Percentiles rank a stretch among this genome's conserved stretches.
Evolutionary conservation across 1,140 invertebrate species (phyloP).

Genomic region (Drosophila mauritiana): DNA sequence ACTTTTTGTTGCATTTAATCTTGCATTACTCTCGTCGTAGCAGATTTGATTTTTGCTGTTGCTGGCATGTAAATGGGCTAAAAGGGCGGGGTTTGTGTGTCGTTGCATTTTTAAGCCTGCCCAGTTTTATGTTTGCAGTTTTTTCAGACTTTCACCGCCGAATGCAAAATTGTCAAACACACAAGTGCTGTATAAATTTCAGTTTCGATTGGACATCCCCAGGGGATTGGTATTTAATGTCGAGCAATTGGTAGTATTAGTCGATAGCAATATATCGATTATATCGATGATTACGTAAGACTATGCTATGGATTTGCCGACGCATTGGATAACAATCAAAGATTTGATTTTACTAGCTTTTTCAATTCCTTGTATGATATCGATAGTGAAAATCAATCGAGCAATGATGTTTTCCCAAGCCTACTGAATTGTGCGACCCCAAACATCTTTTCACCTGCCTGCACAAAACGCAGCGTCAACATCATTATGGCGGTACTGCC

Average conservation of each 20-base stretch:
- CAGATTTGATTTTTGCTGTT: slow-evolving; percentile 65
- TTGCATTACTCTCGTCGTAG: slow-evolving; percentile 71
- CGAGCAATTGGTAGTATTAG: background rate
- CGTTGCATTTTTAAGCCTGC: slow-evolving; percentile 60
- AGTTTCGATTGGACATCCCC: slow-evolving; percentile 17
- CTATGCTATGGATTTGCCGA: too few species aligned
- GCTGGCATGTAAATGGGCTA: slow-evolving; percentile 51
- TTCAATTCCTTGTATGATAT: too few species aligned
- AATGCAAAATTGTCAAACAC: slow-evolving; percentile 40
- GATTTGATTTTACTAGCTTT: too few species aligned
- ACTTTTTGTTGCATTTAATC: slow-evolving; percentile 62
- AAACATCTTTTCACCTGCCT: slow-evolving; percentile 64
- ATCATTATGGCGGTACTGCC: slow-evolving; percentile 53
- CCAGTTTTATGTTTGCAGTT: slow-evolving; percentile 58
- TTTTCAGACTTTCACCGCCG: slow-evolving; percentile 63
- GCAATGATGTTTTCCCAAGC: too few species aligned
- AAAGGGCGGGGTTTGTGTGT: slow-evolving; percentile 50
- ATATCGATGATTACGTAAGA: too few species aligned
- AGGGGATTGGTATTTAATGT: slow-evolving; percentile 2
- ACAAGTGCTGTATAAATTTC: slow-evolving; percentile 23
- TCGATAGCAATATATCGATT: too few species aligned
- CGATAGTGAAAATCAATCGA: too few species aligned
- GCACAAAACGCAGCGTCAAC: slow-evolving; percentile 68
- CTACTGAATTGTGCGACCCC: slow-evolving; percentile 23
- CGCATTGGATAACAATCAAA: too few species aligned